A percentile compares a stretch with the other conserved stretches of the same genome.
Conservation (phyloP, 30 jellyfish, hydroid and myxozoan species). For the Euphysa ruthae region DNA sequence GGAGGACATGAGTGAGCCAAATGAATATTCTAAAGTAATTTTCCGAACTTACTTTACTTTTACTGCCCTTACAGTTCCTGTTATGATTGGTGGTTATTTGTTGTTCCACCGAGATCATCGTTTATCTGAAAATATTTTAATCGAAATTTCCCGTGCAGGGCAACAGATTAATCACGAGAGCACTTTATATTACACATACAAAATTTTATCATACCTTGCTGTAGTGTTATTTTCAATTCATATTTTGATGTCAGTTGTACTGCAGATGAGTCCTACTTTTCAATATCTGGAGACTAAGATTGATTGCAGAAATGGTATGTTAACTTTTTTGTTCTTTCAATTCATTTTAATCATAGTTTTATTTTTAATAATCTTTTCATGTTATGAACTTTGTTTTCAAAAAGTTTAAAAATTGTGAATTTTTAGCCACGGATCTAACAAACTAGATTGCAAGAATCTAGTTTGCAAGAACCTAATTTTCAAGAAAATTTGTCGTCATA, state of each 20-base stretch:
- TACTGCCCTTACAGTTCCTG: background rate
- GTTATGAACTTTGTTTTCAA: background rate
- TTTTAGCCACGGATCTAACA: no score
- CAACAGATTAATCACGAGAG: background rate
- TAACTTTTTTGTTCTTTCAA: background rate
- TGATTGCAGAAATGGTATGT: background rate
- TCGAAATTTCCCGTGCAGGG: background rate
- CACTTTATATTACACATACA: background rate
- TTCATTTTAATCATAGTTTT: background rate
- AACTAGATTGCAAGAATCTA: no score
- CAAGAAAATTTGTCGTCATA: no score
- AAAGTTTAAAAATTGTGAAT: no score
- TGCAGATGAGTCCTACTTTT: background rate
- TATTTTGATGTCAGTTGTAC: background rate
- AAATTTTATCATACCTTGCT: background rate
- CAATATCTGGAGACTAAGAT: background rate
- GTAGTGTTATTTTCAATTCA: background rate
- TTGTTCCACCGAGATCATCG: background rate
- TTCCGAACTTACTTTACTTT: background rate
- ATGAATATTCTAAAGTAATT: background rate
- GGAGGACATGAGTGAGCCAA: background rate
- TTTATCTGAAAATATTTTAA: background rate
- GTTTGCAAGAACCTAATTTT: no score
- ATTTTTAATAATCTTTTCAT: background rate
- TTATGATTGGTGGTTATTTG: background rate